Evolutionary conservation across 1,140 invertebrate species (phyloP), one percentile per base, ranked within the genome.

Genomic region (Paraescarpia echinospica): DNA sequence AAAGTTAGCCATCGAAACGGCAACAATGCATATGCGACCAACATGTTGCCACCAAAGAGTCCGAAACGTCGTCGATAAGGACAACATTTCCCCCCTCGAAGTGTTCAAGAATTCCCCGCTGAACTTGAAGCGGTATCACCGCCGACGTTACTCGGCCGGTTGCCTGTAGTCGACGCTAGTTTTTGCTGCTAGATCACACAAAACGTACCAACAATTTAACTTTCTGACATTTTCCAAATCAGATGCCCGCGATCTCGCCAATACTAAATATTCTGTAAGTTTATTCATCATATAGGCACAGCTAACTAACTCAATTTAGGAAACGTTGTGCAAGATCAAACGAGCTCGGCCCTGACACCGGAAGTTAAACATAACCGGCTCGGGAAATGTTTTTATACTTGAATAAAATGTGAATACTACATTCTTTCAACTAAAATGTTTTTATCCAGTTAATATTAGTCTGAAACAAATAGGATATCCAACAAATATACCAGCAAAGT

Each of bases 211-310:
- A 95, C 98, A 98, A 97, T 98, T 98, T 35, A 99, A 96, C 96
- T 98, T 98, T 96, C 97, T 98, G 91, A 98, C 97, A 93, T 97
- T 96, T 35, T 97, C 96, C 94, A 98, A 96, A 96, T 98, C 98
- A 48, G 98, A 98, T 94, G 98, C 97, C 96, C 98, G 98, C n/a
- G 98, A 98, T 93, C 98, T 96, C 90, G 98, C 98, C 95, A 98
- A 97, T 94, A 98, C 98, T 98, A 98, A 98, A 96, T 98, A 98
- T 96, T 98, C 98, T 14, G 98, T 98, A 94, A 99, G 96, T 92
- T 97, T 97, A 93, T 98, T 97, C 97, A 98, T 98, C 59, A 27
- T 18, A 18, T 22, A 77, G 59, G 59, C 8, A 77, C 59, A 77
- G 59, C 27, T 0, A 77, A 77, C 59, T 77, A 77, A 77, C 9